These are phyloP conservation scores for Spodoptera litura DNA, from an alignment of 1,140 invertebrate genomes.

Conservation along the genomic window DNA sequence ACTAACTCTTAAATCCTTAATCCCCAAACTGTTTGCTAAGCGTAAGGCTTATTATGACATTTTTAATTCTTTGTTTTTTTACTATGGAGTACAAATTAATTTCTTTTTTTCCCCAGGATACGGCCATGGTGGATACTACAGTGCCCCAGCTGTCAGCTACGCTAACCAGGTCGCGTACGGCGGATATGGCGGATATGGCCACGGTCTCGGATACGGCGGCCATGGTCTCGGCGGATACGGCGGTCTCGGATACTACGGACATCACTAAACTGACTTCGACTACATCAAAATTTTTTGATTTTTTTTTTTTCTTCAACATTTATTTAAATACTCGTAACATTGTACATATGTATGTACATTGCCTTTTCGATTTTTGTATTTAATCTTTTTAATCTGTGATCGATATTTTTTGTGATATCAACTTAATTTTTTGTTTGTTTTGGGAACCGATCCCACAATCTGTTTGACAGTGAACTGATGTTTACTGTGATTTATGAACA, in stretches of 20 bases:
- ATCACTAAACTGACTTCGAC: conserved; percentile 59
- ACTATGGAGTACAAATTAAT: too few species aligned
- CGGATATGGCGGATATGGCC: conserved; percentile 59
- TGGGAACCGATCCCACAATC: neutral
- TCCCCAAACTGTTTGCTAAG: too few species aligned
- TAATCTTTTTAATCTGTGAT: conserved; percentile 27
- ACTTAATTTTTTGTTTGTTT: conserved; percentile 1
- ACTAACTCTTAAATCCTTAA: too few species aligned
- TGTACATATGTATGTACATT: conserved; percentile 10
- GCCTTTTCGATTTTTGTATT: conserved; percentile 4
- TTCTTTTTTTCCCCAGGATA: conserved; percentile 3
- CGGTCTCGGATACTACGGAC: conserved; percentile 63
- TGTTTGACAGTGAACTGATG: conserved; percentile 14
- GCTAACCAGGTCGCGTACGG: conserved; percentile 47
- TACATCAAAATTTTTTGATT: conserved; percentile 14
- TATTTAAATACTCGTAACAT: conserved; percentile 45
- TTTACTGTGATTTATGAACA: conserved; percentile 46
- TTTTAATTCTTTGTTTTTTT: too few species aligned
- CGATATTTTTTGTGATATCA: neutral
- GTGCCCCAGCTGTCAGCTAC: conserved; percentile 45
- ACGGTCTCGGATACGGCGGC: conserved; percentile 57
- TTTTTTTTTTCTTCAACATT: conserved; percentile 28
- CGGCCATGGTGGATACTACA: conserved; percentile 41
- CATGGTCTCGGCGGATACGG: conserved; percentile 62
- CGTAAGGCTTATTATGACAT: too few species aligned